phyloP scores from a whole-genome alignment of 2,113 vertebrate species.

The Planiliza haematocheilus region DNA sequence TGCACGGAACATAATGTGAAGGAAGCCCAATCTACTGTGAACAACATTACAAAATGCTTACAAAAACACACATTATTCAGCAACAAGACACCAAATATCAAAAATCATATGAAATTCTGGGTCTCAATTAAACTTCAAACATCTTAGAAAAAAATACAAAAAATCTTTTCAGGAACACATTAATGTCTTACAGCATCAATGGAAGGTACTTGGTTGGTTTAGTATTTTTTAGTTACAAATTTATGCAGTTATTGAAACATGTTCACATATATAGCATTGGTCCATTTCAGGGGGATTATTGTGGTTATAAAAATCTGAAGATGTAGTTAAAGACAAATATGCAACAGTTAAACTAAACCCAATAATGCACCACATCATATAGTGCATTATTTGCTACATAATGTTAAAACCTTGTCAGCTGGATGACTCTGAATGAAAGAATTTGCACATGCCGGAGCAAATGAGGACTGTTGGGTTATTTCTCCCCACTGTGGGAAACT shows the following conservation, averaged over 20 bases:
- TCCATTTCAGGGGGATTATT: background rate
- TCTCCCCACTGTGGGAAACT: constrained; percentile 4
- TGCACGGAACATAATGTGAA: background rate
- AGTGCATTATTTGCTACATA: background rate
- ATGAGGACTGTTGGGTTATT: background rate
- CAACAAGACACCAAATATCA: constrained; percentile 12
- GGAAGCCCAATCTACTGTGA: background rate
- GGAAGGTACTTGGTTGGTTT: background rate
- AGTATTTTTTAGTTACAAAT: no score
- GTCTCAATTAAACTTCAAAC: constrained; percentile 21
- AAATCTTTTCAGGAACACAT: background rate
- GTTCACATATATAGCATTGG: no score
- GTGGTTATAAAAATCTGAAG: no score
- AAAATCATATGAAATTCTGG: constrained; percentile 42
- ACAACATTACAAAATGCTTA: constrained; percentile 29
- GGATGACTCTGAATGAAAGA: background rate
- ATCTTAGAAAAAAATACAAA: constrained; percentile 50
- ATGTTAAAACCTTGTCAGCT: background rate
- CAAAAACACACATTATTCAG: constrained; percentile 36
- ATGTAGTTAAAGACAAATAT: background rate
- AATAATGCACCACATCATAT: no score
- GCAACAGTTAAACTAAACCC: no score
- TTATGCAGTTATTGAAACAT: background rate
- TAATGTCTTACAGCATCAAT: background rate
- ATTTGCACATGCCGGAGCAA: background rate